Conservation (phyloP, 2,113 vertebrate genomes). For the Arenaria interpres region DNA sequence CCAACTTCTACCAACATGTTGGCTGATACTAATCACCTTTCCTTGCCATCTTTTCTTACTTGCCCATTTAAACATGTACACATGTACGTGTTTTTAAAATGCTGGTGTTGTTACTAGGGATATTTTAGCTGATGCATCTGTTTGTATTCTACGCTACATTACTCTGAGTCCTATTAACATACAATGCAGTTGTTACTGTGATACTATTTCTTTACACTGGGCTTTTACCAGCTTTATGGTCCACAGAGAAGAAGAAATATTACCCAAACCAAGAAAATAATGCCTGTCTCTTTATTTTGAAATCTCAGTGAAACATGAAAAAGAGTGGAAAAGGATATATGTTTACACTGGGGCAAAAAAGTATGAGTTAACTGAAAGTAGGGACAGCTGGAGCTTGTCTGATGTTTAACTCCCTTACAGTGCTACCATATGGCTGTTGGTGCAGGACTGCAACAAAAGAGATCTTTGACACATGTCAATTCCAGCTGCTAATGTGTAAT, state of each 20-base stretch:
- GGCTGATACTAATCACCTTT: not conserved
- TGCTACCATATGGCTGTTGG: not conserved
- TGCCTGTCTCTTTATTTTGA: not conserved
- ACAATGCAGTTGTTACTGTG: not conserved
- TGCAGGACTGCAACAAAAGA: not conserved
- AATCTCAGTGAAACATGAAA: not conserved
- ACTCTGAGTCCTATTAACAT: not conserved
- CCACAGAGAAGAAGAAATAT: not conserved
- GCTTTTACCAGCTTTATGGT: not conserved
- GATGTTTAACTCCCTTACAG: not conserved
- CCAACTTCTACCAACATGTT: not conserved
- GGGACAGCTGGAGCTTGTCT: not conserved
- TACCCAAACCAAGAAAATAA: not conserved
- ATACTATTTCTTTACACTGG: not conserved
- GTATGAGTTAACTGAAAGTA: not conserved
- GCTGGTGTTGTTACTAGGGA: not conserved
- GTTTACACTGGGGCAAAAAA: not conserved
- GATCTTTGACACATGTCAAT: not conserved
- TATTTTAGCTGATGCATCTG: not conserved
- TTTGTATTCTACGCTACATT: not conserved
- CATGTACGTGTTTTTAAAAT: not conserved
- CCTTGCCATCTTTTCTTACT: not conserved
- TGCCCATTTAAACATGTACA: not conserved
- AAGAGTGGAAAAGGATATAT: not conserved
- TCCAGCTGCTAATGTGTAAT: slow-evolving; percentile 11